Conservation (phyloP, 2,113 vertebrate species). For the Hippocampus comes region DNA sequence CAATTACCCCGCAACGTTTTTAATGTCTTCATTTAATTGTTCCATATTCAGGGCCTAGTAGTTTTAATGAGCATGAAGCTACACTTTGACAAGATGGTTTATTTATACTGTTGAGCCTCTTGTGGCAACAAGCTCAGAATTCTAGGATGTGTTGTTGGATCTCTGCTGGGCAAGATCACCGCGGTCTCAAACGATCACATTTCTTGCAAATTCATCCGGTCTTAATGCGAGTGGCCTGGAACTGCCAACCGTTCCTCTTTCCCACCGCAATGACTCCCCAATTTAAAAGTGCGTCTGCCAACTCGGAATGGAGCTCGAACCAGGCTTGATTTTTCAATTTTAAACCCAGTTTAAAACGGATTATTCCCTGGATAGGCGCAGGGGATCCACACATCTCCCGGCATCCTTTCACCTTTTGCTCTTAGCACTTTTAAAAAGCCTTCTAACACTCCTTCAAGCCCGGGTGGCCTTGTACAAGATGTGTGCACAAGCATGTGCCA, state of each 20-base stretch:
- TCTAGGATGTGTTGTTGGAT: no score
- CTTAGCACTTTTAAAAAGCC: conserved; percentile 43
- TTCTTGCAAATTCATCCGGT: background rate
- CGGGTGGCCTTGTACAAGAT: conserved; percentile 8
- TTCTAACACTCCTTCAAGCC: background rate
- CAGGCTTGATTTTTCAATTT: background rate
- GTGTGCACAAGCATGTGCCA: conserved; percentile 18
- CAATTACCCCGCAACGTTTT: no score
- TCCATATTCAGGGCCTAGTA: no score
- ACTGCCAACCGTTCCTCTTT: no score
- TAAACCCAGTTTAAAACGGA: background rate
- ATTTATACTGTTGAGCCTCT: no score
- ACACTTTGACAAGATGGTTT: no score
- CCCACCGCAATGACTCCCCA: no score
- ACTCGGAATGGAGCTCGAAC: background rate
- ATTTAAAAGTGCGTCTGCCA: background rate
- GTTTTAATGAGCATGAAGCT: no score
- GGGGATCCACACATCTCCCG: conserved; percentile 21
- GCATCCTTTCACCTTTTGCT: conserved; percentile 37
- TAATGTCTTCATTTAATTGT: no score
- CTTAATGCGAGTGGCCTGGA: background rate
- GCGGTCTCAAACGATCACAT: background rate
- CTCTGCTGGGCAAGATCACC: no score
- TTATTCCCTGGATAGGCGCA: background rate
- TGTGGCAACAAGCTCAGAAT: no score